A percentile compares a stretch with the other conserved stretches of the same genome.
Evolutionary conservation across 2,113 vertebrate species (phyloP).

Genomic region (Cololabis saira): DNA sequence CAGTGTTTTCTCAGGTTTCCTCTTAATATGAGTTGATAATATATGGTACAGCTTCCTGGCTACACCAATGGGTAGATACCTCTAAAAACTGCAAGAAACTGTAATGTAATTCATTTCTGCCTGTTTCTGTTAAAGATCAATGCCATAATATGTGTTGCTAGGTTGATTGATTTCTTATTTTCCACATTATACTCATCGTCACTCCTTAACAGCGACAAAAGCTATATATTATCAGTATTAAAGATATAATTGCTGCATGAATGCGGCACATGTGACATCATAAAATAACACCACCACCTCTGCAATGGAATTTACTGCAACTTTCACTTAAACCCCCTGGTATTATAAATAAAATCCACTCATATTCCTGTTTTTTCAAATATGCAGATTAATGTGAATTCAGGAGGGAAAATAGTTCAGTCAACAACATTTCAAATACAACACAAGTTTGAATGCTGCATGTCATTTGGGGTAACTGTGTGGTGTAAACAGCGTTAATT

Average conservation of each 20-base stretch:
- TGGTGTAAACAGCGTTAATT: conserved; percentile 10
- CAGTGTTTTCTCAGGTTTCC: too few relatives aligned
- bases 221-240: not conserved
- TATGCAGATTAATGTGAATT: not conserved
- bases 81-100: too few relatives aligned
- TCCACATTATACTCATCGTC: not conserved
- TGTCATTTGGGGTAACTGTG: conserved; percentile 12
- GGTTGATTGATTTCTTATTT: not conserved
- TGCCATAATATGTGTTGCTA: not conserved
- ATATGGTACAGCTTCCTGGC: too few relatives aligned
- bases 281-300: not conserved
- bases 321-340: not conserved
- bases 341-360: not conserved
- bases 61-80: too few relatives aligned
- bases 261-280: not conserved
- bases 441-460: conserved; percentile 2
- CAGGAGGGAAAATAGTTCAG: conserved; percentile 4
- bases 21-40: too few relatives aligned
- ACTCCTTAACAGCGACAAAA: not conserved
- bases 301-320: not conserved
- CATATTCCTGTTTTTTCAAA: not conserved
- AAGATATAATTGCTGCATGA: not conserved
- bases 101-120: too few relatives aligned
- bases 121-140: not conserved
- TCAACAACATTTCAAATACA: conserved; percentile 5